Evolutionary conservation across 1,140 invertebrate genomes (phyloP), one percentile per base, ranked within the genome.

Genomic region (Meloidogyne hapla): DNA sequence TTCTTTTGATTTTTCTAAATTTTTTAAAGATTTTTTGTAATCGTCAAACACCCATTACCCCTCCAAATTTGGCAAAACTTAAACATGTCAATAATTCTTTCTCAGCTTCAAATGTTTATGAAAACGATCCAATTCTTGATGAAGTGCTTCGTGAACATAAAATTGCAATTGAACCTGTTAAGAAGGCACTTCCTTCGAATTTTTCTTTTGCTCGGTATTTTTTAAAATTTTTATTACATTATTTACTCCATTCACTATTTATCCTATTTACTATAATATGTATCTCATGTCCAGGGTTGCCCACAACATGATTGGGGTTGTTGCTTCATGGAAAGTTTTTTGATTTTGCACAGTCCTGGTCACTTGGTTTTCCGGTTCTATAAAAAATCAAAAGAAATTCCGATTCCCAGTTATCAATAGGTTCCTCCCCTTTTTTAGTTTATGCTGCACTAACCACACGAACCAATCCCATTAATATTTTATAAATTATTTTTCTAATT

Each of bases 21-120:
- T 13, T 18, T 62, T 48, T 62, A 61, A 15, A 76, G 76, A 61
- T 77, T 12, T 45, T 77, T 23, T 77, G 38, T 40, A 78, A 77
- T 67, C 15, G 75, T 13, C 76, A 56, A 18, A 33, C 33, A 12
- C 33, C 26, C 1, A 15, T 68, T 25, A 28, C 12, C n/a, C 38
- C 18, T 23, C 23, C 23, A 61, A 63, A 33, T 72, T 72, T 10
- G 26, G 10, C 2, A 42, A 4, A 33, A 9, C 18, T 66, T 18
- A 8, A n/a, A 56, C 76, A 45, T 18, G 76, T 77, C 13, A 23
- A 77, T 38, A 77, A 74, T 33, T 77, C 73, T 21, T 63, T 61
- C 26, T 15, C 15, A 2, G 40, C 79, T 33, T 25, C 9, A n/a
- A 26, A 45, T 64, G 65, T 69, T n/a, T 77, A 77, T 26, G 33